Evolutionary conservation across 2,113 vertebrate species (phyloP), one percentile per base, ranked within the genome.

Genomic region (Gambusia affinis): DNA sequence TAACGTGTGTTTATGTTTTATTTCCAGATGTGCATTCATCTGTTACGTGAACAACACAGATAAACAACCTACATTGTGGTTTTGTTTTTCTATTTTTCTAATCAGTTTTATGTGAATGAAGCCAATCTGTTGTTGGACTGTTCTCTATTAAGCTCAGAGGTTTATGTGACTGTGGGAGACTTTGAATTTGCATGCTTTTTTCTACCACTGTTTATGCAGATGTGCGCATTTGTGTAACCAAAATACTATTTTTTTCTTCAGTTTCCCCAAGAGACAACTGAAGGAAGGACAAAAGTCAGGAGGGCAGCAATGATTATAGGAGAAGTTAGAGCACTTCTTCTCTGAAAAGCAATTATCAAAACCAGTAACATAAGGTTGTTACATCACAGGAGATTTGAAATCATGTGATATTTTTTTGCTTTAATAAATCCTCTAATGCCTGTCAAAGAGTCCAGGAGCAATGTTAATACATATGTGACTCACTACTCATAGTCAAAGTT

Each of bases 231-330:
- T 70, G 24, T 42, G 72, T 30, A 70, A 80, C 67, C 42, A 60
- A 12, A 24, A n/a, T 60, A 67, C 37, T 28, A 44, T 24, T 60
- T 66, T 67, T 67, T 78, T 76, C 64, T 57, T 68, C 67, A 51
- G 78, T 57, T 86, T 90, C 73, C 78, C 61, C 72, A 83, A 31
- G 65, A 83, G 65, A 76, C 80, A 71, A 88, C 73, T 73, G 60
- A 54, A 81, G 2, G 29, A 44, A 68, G 75, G 79, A 83, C 67
- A 71, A 30, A 57, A 65, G 80, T 73, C 79, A 63, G 60, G 82
- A 60, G 79, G 84, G 85, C 76, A 83, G 24, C 42, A 71, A 39
- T 76, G 61, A 75, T 61, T 75, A 84, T 89, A 88, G 78, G 64
- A 74, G 15, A 73, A 37, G 24, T 60, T 47, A 69, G 61, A 75